Evolutionary conservation across 2,888 invertebrate species (phyloP), one percentile per base, ranked within the genome.

Genomic region (Tyria jacobaeae): DNA sequence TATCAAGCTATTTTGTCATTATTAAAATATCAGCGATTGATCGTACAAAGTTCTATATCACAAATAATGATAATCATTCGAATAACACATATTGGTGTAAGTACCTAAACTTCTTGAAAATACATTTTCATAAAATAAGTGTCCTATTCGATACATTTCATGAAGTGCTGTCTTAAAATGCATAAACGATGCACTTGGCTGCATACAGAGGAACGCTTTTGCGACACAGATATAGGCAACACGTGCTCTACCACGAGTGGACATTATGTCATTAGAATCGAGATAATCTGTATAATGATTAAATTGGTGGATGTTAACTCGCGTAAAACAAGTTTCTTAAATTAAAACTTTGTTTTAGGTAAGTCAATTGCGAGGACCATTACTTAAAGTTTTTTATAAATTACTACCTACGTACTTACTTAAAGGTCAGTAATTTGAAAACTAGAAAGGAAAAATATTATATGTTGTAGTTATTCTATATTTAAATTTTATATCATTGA

Each of bases 11-110:
- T 80, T 76, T 79, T 68, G 69, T 80, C 78, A 77, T 60, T 55
- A 21, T 51, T 21, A 57, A 64, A 63, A 66, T 69, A 66, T 70
- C 66, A 70, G 69, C 84, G 82, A 84, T 54, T 84, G 84, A 84
- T 44, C 64, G 79, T 65, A 65, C 80, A 75, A 79, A 82, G 83
- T 81, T 66, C 74, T 75, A 66, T 67, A 68, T 70, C 60, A 77
- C 71, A 78, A 73, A 71, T 60, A 66, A 44, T 71, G 82, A 80
- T 84, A 78, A 66, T 59, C 14, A 12, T 57, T 64, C 68, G 71
- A 69, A 68, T 47, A 72, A 49, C 69, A 78, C 78, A 79, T 78
- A 78, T 75, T 70, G 56, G 53, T 60, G 49, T 73, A 70, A 75
- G n/a, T n/a, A n/a, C 78, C 78, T 70, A 75, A 65, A 77, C 79